Conservation (phyloP, 2,888 invertebrate genomes). For the Protonemura montana region DNA sequence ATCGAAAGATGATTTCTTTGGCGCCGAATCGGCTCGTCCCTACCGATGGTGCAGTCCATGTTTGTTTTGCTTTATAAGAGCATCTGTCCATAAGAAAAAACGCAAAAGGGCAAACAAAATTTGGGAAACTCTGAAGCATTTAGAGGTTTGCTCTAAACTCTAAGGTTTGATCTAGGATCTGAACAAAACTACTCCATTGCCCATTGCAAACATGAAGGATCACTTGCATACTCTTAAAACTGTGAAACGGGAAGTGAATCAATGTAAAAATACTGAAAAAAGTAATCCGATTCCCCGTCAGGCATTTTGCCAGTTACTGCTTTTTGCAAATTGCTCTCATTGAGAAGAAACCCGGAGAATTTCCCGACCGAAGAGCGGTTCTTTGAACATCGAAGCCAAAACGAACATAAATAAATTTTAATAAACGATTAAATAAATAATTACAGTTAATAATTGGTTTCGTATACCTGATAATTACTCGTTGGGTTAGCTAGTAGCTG, state of each 20-base stretch:
- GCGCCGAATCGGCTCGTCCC: too few species aligned
- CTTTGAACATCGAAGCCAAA: not conserved
- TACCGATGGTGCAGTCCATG: too few species aligned
- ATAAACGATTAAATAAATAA: not conserved
- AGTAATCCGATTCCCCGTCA: not conserved
- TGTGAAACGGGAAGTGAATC: not conserved
- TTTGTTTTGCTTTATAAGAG: too few species aligned
- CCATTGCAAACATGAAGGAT: too few species aligned
- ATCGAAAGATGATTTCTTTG: too few species aligned
- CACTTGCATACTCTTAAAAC: too few species aligned
- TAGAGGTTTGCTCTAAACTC: too few species aligned
- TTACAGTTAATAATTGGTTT: not conserved
- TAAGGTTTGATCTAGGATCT: too few species aligned
- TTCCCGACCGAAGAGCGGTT: not conserved
- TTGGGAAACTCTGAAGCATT: too few species aligned
- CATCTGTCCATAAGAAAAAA: too few species aligned
- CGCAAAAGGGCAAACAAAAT: too few species aligned
- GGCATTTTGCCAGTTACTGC: not conserved
- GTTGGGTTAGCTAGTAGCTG: not conserved
- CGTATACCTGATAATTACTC: not conserved
- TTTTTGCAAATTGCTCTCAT: not conserved
- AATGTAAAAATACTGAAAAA: not conserved
- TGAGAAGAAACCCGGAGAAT: not conserved
- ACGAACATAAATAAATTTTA: not conserved
- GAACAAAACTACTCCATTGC: too few species aligned